Evolutionary conservation across 2,797 vertebrate genomes (phyloP), one percentile per base, ranked within the genome.

Genomic region (Gallinago nigripennis): DNA sequence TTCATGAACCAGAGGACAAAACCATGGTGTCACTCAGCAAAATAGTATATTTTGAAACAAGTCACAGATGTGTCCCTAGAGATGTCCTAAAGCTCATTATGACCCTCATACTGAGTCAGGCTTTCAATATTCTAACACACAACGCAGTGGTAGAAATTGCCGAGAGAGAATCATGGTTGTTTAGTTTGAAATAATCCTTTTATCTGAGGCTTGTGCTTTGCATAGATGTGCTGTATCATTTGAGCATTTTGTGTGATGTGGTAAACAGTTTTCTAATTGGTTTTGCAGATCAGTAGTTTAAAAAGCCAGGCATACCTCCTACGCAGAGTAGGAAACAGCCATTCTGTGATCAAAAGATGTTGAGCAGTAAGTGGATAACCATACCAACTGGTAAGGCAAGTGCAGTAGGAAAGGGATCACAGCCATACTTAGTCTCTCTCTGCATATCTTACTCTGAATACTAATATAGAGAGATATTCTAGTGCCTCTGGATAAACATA

Each of bases 201-300:
- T 73, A 66, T 77, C 25, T 33, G 24, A 77, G 70, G 20, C n/a
- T 15, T 72, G 53, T 86, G 37, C n/a, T 85, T 86, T 94, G 58
- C 51, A 53, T 80, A 61, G 20, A 35, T 68, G 25, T 71, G 48
- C 45, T 41, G 37, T 80, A 61, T 65, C 16, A 0, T 75, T 76
- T 92, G 51, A 91, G 76, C 24, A 30, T 85, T 94, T 77, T 71
- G n/a, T 88, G 45, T 95, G 83, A 97, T 97, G 94, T 77, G 78
- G 46, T 92, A 93, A 97, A 91, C 46, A 90, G 66, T 53, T 61
- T 93, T 51, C 75, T 94, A 96, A 94, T 95, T 93, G 89, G 53
- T 97, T 94, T 30, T 94, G 86, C 43, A 82, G 79, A 72, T 85
- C 25, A 39, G 80, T 88, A 66, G 54, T 71, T 94, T 64, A 69